phyloP scores from a whole-genome alignment of 2,888 invertebrate genomes.

The Drosophila subquinaria region DNA sequence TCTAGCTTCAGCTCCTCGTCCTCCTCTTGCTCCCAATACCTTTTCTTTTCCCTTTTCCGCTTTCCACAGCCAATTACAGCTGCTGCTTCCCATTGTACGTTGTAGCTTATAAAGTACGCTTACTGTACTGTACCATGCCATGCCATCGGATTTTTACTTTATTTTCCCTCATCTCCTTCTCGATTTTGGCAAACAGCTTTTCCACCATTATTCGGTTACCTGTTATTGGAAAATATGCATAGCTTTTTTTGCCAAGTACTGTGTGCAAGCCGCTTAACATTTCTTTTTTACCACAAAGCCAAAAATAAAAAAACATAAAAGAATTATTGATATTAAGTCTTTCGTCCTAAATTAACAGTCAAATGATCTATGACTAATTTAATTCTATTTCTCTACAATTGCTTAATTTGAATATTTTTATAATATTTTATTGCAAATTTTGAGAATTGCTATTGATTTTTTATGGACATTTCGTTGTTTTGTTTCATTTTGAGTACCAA shows the following conservation, averaged over 20 bases:
- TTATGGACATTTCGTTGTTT: neutral
- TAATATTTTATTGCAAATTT: neutral
- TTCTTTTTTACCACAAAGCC: neutral
- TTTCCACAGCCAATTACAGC: neutral
- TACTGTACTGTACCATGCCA: constrained; percentile 16
- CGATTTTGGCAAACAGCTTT: constrained; percentile 19
- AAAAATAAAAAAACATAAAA: neutral
- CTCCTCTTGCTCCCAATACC: neutral
- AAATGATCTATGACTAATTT: constrained; percentile 3
- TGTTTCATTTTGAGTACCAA: neutral
- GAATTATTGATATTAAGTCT: constrained; percentile 3
- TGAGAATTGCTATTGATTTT: neutral
- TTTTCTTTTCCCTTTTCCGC: neutral
- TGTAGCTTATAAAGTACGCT: constrained; percentile 33
- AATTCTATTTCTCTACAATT: neutral
- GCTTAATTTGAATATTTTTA: neutral
- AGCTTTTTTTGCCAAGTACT: constrained; percentile 14
- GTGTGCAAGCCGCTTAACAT: constrained; percentile 34
- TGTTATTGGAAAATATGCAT: constrained; percentile 48
- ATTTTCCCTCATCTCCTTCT: constrained; percentile 5
- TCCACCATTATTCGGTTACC: constrained; percentile 22
- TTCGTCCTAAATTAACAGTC: constrained; percentile 1
- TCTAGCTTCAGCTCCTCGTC: constrained; percentile 1
- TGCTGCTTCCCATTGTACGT: constrained; percentile 12
- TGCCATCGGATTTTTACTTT: constrained; percentile 21